phyloP scores from a whole-genome alignment of 2,113 vertebrate species.

The Nannobrachium achirus region DNA sequence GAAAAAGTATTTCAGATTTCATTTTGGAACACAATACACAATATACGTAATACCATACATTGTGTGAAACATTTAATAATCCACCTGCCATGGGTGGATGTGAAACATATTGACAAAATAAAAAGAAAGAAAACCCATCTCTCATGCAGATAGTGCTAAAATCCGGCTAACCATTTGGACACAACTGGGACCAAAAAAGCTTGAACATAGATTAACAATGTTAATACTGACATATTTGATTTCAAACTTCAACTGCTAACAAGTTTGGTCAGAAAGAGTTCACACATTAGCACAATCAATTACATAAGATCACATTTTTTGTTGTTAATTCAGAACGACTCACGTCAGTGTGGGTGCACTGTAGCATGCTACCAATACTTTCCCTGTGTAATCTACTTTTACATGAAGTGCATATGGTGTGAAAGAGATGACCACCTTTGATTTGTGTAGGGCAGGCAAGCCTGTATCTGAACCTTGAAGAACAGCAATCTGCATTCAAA shows the following conservation, averaged over 20 bases:
- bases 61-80: conserved; percentile 91
- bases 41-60: conserved; percentile 93
- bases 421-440: conserved; percentile 52
- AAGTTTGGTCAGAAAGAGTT: conserved; percentile 88
- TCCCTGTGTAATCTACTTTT: conserved; percentile 62
- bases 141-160: conserved; percentile 94
- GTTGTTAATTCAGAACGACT: conserved; percentile 75
- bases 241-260: conserved; percentile 86
- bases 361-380: conserved; percentile 79
- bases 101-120: conserved; percentile 73
- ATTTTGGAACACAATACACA: conserved; percentile 95
- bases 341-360: conserved; percentile 82
- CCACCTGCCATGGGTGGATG: conserved; percentile 90
- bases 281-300: conserved; percentile 92
- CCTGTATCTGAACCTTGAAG: conserved; percentile 56
- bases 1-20: conserved; percentile 97
- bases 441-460: conserved; percentile 56
- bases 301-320: conserved; percentile 88
- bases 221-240: conserved; percentile 85
- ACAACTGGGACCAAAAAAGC: conserved; percentile 89
- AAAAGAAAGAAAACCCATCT: conserved; percentile 86
- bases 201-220: conserved; percentile 87
- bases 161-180: conserved; percentile 85
- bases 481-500: conserved; percentile 74
- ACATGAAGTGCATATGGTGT: conserved; percentile 70